phyloP scores from a whole-genome alignment of 2,113 vertebrate species.

The Salvelinus sp. region DNA sequence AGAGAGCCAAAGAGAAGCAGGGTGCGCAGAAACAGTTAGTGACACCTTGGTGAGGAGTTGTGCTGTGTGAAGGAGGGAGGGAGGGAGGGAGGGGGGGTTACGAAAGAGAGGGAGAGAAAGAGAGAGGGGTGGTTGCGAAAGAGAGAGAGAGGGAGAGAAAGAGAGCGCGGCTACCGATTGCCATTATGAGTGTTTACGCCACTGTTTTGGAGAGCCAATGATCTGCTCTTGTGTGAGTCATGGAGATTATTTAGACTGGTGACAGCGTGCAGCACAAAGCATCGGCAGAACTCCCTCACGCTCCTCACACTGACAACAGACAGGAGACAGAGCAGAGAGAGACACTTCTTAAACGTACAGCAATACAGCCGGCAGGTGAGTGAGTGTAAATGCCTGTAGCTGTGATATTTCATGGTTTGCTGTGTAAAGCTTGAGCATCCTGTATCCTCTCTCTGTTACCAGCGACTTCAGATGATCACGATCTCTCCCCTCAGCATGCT shows the following conservation, averaged over 20 bases:
- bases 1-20: slow-evolving; percentile 46
- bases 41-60: slow-evolving; percentile 41
- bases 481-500: slow-evolving; percentile 8
- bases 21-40: slow-evolving; percentile 45
- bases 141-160: slow-evolving; percentile 1
- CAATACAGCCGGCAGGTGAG: background rate
- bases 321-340: slow-evolving; percentile 29
- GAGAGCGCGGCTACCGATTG: slow-evolving; percentile 27
- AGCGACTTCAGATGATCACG: background rate
- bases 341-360: background rate
- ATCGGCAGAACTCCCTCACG: slow-evolving; percentile 34
- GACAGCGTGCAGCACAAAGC: slow-evolving; percentile 51
- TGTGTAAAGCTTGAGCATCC: background rate
- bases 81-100: background rate
- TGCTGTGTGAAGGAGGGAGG: background rate
- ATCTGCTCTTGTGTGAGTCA: slow-evolving; percentile 59
- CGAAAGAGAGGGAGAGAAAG: background rate
- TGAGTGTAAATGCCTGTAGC: background rate
- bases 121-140: background rate
- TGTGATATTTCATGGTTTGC: slow-evolving; percentile 6
- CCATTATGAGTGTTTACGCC: slow-evolving; percentile 67
- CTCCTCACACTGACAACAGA: slow-evolving; percentile 46
- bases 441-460: background rate
- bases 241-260: slow-evolving; percentile 50
- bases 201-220: slow-evolving; percentile 68